A percentile compares a stretch with the other conserved stretches of the same genome.
These are phyloP conservation scores for Hippopotamyrus pictus DNA, from an alignment of 2,797 vertebrate species.

Conservation along the genomic window DNA sequence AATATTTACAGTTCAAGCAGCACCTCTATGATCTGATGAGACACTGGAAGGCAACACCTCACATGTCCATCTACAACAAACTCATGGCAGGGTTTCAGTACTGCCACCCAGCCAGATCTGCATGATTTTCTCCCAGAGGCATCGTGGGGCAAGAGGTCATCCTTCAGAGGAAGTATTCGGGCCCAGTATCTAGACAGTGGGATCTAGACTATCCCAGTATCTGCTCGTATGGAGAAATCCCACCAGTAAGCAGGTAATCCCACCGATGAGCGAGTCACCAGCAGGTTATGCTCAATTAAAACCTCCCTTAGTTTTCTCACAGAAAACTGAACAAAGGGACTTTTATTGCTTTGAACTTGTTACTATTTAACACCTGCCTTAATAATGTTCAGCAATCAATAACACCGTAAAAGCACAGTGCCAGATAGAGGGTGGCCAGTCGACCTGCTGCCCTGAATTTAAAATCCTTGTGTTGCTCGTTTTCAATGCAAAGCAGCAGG, in stretches of 20 bases:
- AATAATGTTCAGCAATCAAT: neutral
- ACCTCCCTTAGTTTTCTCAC: neutral
- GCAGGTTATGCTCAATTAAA: neutral
- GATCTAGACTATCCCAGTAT: neutral
- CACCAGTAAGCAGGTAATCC: neutral
- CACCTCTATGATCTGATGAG: constrained; percentile 4
- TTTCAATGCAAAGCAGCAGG: constrained; percentile 10
- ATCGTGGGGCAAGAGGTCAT: neutral
- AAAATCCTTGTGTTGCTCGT: neutral
- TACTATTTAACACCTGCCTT: neutral
- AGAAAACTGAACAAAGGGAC: neutral
- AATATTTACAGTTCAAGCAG: constrained; percentile 17
- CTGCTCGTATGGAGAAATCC: neutral
- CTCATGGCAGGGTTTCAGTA: neutral
- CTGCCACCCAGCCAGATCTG: neutral
- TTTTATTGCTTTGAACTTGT: neutral
- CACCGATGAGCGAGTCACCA: neutral
- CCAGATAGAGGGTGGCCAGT: neutral
- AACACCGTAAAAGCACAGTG: neutral
- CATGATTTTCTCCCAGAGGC: neutral
- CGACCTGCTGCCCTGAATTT: neutral
- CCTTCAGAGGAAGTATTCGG: neutral
- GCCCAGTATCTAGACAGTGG: neutral
- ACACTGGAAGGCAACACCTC: neutral
- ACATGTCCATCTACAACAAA: neutral